Evolutionary conservation across 2,888 invertebrate species (phyloP), one percentile per base, ranked within the genome.

Genomic region (Chrysina gloriosa): DNA sequence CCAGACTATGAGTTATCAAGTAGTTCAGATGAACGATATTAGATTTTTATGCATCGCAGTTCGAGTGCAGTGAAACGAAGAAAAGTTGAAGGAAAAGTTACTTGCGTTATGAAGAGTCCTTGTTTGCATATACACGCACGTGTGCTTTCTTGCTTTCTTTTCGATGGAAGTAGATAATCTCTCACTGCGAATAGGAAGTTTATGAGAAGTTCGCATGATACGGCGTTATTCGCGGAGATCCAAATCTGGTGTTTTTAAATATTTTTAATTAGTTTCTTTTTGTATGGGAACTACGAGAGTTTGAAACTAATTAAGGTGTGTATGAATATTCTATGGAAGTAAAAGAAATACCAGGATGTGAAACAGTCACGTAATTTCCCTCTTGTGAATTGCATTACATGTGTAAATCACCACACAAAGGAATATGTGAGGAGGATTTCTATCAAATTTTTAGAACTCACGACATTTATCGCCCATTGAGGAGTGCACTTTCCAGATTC

Each of bases 11-110:
- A 25, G n/a, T 48, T 48, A 48, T 48, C 48, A 48, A 48, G 56
- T 36, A 21, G 36, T 56, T 36, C 36, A 23, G 36, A 56, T 56
- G 56, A 36, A 23, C 56, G 36, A 36, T 56, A 56, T 56, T 36
- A 56, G 36, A 36, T 56, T 56, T 56, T 56, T 56, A 56, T 56
- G 56, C 34, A 36, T 16, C 14, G 11, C 21, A 23, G 36, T 36
- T 56, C 34, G 23, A 56, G 56, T 56, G 56, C 21, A 7, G n/a
- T 21, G n/a, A 50, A 25, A n/a, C 6, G 5, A 21, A 19, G 11
- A 19, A 11, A 36, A 23, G 14, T 36, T 27, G 56, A 9, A 36
- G 56, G 36, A 52, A 56, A 56, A 23, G 21, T 56, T 56, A 19
- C 11, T 56, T 36, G 21, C 36, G 5, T 23, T 56, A 36, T 5